Base-by-base conservation (phyloP, 2,888 invertebrate genomes). In the Morpho deidamia region DNA sequence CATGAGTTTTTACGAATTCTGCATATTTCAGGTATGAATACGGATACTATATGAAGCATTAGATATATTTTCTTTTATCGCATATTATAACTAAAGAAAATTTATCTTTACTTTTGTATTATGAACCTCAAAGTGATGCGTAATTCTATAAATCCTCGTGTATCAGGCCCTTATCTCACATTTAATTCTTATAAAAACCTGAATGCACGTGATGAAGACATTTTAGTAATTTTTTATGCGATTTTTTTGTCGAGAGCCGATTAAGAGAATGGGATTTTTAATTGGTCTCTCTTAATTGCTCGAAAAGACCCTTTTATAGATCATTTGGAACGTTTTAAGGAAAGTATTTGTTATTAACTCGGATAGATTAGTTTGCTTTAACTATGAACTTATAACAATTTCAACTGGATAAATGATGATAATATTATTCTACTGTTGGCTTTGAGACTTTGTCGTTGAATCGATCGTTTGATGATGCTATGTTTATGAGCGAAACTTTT, bases 261-360 rank as follows among this genome's bases (percentile, higher is more conserved):
- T 82, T 78, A 77, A 77, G 72, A 69, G 70, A 76, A 77, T 73
- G 72, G 74, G 61, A 63, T 61, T 65, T 77, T 82, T 83, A 83
- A 81, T 83, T 78, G 78, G 70, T 63, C 53, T 55, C 55, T 65
- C 72, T 78, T 78, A 77, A 81, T 80, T 77, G 78, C 77, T 73
- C 72, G 65, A 67, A 62, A 62, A 62, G 51, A 49, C 55, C 53
- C 57, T 63, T 62, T 63, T 60, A 61, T 62, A 52, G 60, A 47
- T 60, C 58, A 47, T 40, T 58, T 48, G 44, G 34, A 51, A 43
- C 47, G 39, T 54, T 54, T 55, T 46, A 48, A 42, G 40, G 12
- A 41, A 48, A 44, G 47, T 34, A 41, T 51, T 52, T 52, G 41
- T 23, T 50, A 49, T 40, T 48, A 44, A 46, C 34, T 50, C 50